Evolutionary conservation across 2,888 invertebrate genomes (phyloP), one percentile per base, ranked within the genome.

Genomic region (Syrista parreyssii): DNA sequence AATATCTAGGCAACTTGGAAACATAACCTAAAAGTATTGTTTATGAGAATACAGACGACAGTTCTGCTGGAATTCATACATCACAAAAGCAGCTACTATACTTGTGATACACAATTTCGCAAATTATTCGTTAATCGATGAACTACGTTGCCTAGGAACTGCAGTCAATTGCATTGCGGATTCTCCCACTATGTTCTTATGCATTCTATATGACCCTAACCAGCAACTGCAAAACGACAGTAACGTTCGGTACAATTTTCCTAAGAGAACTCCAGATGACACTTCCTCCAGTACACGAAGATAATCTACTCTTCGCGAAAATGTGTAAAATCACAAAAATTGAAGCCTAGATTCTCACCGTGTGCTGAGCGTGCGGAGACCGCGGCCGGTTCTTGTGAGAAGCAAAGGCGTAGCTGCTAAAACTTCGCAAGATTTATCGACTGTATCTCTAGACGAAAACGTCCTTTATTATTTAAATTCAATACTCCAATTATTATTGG

Each of bases 81-180:
- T 55, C 55, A 55, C 23, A 55, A 55, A 55, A 23, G 23, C 55
- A 55, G 9, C 9, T 9, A 9, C 11, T 9, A 9, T 3, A 33
- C 30, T 31, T 71, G 11, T 30, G 0, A 73, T 23, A 68, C 31
- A 30, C 36, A 68, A 77, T 74, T 75, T 55, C 9, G 55, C 76
- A 68, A 79, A 69, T 78, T 68, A 76, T 73, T 69, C 34, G 40
- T 31, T 68, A 84, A 89, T 88, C 88, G 84, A 90, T 90, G 73
- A 78, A 81, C 84, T 84, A 81, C 86, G 90, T 90, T 90, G 90
- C 90, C 80, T 88, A 83, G 90, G 87, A 85, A 90, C 90, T 88
- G 80, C 81, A 85, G 82, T 85, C 85, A 85, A 82, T 82, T 84
- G 74, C 68, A 40, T 55, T 55, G 55, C 23, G 55, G 23, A 55